Base-by-base conservation (phyloP, 2,888 invertebrate species). In the Alentia gelatinosa region DNA sequence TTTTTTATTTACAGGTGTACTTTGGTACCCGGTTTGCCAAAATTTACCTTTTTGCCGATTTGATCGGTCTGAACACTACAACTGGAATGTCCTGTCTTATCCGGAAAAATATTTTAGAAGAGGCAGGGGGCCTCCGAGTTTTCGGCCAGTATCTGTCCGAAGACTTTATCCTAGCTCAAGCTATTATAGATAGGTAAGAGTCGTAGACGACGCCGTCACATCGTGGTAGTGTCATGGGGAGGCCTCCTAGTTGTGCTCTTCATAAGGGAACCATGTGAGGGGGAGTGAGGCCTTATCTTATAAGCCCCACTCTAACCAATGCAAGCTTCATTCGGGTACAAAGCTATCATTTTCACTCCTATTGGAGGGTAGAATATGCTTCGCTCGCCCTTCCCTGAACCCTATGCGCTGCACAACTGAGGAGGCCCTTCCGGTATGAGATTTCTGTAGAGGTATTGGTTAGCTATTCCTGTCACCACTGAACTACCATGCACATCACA, bases 21-120 rank as follows among this genome's bases (percentile, higher is more conserved):
- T 99, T 99, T 96, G 99, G 99, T 40, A 99, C 99, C 5, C 98
- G 98, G 93, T 99, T 99, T 96, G 98, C 99, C 90, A 97, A 99
- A 89, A 98, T 99, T 96, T 99, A 99, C 95, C 97, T 99, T 92
- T 97, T 98, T 86, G 99, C 99, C 0, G 98, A 99, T 96, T 97
- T 98, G 90, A 97, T 99, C 47, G 97, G 98, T 92, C 98, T 99
- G 94, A 99, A 99, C 96, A 99, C 99, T 96, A 98, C 99, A 94
- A 99, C 99, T 3, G 99, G 99, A 89, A 99, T 99, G 99, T 99
- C 99, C 0, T 98, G 98, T 90, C 96, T 99, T 93, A 97, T 99
- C 96, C 97, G 99, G 89, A 98, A 98, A 94, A 97, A 97, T 42
- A 97, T 98, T 23, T 97, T 99, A 90, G 99, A 99, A 95, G 98